Conservation (phyloP, 2,888 invertebrate genomes). For the Melipona beecheii region DNA sequence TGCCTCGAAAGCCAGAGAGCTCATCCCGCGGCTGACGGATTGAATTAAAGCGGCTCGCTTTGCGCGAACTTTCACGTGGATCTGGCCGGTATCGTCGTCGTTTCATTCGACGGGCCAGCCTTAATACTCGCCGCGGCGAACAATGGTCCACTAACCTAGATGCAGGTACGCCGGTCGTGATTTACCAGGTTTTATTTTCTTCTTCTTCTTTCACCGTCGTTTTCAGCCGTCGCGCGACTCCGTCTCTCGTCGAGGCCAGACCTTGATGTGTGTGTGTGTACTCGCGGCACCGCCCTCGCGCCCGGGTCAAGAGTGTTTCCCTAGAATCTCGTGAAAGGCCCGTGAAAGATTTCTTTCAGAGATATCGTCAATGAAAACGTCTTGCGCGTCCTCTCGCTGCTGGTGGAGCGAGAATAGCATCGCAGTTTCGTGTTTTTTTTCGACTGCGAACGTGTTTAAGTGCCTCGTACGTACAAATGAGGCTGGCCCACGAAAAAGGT, state of each 20-base stretch:
- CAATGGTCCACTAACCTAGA: conserved; percentile 61
- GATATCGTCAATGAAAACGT: conserved; percentile 62
- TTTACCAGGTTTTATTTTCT: conserved; percentile 29
- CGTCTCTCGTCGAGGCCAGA: conserved; percentile 11
- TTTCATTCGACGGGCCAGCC: conserved; percentile 36
- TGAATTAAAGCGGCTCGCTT: conserved; percentile 35
- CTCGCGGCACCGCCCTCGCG: conserved; percentile 18
- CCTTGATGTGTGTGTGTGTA: conserved; percentile 21
- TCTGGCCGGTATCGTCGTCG: neutral
- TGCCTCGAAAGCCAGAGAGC: neutral
- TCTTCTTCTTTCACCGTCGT: neutral
- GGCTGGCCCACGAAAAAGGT: neutral
- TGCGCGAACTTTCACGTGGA: conserved; percentile 29
- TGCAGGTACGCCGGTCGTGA: conserved; percentile 15
- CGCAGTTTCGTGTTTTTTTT: conserved; percentile 1
- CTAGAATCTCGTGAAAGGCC: conserved; percentile 45
- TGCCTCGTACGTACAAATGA: neutral
- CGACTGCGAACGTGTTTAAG: no score
- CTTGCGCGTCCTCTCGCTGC: conserved; percentile 34
- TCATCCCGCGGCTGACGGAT: neutral
- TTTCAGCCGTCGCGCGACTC: conserved; percentile 5
- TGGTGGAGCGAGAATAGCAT: conserved; percentile 31
- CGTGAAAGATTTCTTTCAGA: conserved; percentile 51
- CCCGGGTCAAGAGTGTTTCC: conserved; percentile 44
- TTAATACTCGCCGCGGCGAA: conserved; percentile 56